Evolutionary conservation across 2,113 vertebrate genomes (phyloP).

Genomic region (Brachypodius melanocephalos): DNA sequence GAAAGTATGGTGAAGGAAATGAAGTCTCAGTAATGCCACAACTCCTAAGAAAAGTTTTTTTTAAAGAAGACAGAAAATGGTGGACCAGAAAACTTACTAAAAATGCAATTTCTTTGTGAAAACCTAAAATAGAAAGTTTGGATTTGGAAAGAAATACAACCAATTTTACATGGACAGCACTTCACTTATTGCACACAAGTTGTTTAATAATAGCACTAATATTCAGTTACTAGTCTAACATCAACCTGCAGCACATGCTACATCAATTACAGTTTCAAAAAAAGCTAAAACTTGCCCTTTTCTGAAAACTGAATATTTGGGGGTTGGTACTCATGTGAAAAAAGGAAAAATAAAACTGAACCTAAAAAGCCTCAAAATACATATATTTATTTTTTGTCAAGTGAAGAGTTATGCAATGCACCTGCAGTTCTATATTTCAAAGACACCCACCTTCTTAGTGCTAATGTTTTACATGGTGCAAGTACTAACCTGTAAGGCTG

Average conservation of each 20-base stretch:
- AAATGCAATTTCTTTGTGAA: not conserved
- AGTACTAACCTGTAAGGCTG: conserved; percentile 83
- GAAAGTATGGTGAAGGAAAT: not conserved
- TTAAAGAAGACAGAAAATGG: not conserved
- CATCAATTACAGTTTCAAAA: not conserved
- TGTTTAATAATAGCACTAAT: not conserved
- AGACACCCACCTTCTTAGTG: not conserved
- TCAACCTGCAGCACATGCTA: not conserved
- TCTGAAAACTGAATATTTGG: not conserved
- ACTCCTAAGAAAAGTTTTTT: not conserved
- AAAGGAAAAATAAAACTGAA: not conserved
- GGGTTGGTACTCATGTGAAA: not conserved
- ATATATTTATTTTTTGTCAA: not conserved
- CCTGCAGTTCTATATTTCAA: not conserved
- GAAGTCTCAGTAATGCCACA: not conserved
- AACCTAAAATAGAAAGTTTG: not conserved
- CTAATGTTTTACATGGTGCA: not conserved
- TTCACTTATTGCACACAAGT: not conserved
- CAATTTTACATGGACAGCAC: not conserved
- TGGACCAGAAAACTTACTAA: not conserved
- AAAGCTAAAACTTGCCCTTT: not conserved
- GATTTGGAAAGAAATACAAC: not conserved
- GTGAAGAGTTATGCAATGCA: not conserved
- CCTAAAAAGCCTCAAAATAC: not conserved
- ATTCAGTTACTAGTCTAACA: not conserved